Percentiles rank a stretch among this genome's conserved stretches.
Conservation (phyloP, 1,140 invertebrate genomes). For the Drosophila rhopaloa region DNA sequence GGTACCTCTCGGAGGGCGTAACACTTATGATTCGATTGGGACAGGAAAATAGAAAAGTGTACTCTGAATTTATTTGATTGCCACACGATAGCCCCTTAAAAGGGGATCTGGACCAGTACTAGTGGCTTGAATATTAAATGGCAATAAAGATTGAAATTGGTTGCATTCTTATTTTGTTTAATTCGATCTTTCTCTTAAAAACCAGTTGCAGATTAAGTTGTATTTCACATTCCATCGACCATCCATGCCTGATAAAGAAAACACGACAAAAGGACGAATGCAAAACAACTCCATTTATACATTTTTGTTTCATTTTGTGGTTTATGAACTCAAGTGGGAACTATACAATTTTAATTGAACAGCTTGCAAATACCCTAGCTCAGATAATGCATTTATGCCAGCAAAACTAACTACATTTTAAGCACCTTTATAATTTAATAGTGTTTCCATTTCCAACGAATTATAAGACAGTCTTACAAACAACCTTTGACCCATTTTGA, state of each 20-base stretch:
- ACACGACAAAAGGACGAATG: constrained; percentile 58
- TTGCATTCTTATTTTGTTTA: not conserved
- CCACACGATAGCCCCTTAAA: not conserved
- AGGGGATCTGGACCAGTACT: not conserved
- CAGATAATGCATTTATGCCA: too few species aligned
- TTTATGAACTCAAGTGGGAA: constrained; percentile 54
- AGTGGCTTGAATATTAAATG: not conserved
- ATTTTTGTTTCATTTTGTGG: constrained; percentile 43
- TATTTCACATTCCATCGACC: constrained; percentile 19
- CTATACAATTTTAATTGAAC: not conserved
- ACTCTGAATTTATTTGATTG: constrained; percentile 5
- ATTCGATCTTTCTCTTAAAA: not conserved
- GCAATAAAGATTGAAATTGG: too few species aligned
- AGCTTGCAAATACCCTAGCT: not conserved
- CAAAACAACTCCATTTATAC: constrained; percentile 72
- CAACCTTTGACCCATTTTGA: not conserved
- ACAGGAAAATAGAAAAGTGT: constrained; percentile 21
- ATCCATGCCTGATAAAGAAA: constrained; percentile 40
- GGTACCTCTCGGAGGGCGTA: constrained; percentile 15
- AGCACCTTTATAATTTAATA: too few species aligned
- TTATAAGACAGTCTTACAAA: too few species aligned
- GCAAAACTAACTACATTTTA: too few species aligned
- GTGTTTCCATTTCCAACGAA: too few species aligned
- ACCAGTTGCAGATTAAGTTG: constrained; percentile 22
- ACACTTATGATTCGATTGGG: constrained; percentile 38